phyloP scores from a whole-genome alignment of 2,797 vertebrate species.

The Tarsius wallacei region DNA sequence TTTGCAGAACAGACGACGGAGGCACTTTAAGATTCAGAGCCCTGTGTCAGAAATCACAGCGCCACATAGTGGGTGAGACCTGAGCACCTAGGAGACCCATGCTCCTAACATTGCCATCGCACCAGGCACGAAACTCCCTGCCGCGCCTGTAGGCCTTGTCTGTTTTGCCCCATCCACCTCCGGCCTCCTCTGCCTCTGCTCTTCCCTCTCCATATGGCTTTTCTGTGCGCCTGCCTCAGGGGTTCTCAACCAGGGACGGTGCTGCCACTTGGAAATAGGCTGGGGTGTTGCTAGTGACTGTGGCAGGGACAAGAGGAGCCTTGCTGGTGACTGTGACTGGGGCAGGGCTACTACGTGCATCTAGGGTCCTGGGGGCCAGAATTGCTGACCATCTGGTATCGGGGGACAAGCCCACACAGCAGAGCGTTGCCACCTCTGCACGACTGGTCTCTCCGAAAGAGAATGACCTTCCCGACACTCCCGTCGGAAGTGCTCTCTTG shows the following conservation, averaged over 20 bases:
- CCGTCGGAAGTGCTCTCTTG: rapidly evolving
- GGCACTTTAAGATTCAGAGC: neutral
- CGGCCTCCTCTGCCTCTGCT: rapidly evolving
- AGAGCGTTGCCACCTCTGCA: neutral
- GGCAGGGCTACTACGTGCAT: neutral
- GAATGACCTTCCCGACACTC: rapidly evolving
- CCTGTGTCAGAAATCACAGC: rapidly evolving
- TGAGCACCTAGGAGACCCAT: neutral
- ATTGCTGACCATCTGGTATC: neutral
- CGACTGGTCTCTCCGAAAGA: neutral
- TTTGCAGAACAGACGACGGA: neutral
- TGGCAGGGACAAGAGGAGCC: neutral
- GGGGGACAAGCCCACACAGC: neutral
- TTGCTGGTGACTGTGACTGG: neutral
- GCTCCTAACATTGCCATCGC: neutral
- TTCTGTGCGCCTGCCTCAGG: neutral
- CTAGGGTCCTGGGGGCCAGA: neutral
- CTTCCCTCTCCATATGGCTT: neutral
- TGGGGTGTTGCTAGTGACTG: neutral
- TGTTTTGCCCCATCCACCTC: neutral
- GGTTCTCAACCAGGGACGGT: neutral
- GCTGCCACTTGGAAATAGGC: neutral
- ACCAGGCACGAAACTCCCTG: too few relatives aligned
- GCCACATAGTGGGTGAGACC: rapidly evolving
- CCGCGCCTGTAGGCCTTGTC: neutral